Percentiles rank a stretch among this genome's conserved stretches.
Conservation (phyloP, 2,888 invertebrate genomes). For the Boloria euphrosyne region DNA sequence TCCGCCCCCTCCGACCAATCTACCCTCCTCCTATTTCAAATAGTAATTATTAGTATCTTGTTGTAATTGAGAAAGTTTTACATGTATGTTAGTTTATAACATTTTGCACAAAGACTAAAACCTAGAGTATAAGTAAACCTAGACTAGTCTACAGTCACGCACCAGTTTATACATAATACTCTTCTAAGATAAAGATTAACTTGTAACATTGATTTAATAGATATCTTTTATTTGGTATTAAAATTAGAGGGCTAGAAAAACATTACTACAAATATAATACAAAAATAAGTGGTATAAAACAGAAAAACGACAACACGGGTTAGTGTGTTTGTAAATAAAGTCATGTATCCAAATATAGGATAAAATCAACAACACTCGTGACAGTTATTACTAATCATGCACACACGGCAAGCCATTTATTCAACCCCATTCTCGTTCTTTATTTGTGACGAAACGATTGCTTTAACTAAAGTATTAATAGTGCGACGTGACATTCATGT, state of each 20-base stretch:
- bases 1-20: slow-evolving; percentile 63
- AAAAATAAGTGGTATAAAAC: not conserved
- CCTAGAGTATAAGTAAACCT: too few relatives aligned
- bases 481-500: slow-evolving; percentile 1
- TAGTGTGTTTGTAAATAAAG: slow-evolving; percentile 3
- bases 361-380: slow-evolving; percentile 3
- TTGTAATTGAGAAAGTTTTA: too few relatives aligned
- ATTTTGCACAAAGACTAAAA: too few relatives aligned
- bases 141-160: too few relatives aligned
- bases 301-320: slow-evolving; percentile 11
- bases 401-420: slow-evolving; percentile 17
- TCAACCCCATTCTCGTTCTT: not conserved
- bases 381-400: slow-evolving; percentile 21
- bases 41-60: not conserved
- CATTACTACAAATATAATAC: not conserved
- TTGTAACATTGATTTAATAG: too few relatives aligned
- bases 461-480: not conserved
- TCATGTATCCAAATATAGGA: not conserved
- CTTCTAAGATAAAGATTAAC: too few relatives aligned
- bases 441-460: slow-evolving; percentile 5
- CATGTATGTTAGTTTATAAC: too few relatives aligned
- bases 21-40: slow-evolving; percentile 64
- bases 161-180: too few relatives aligned
- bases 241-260: too few relatives aligned
- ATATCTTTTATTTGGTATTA: too few relatives aligned